phyloP scores from a whole-genome alignment of 2,113 vertebrate species.

The Herpetotheres cachinnans region DNA sequence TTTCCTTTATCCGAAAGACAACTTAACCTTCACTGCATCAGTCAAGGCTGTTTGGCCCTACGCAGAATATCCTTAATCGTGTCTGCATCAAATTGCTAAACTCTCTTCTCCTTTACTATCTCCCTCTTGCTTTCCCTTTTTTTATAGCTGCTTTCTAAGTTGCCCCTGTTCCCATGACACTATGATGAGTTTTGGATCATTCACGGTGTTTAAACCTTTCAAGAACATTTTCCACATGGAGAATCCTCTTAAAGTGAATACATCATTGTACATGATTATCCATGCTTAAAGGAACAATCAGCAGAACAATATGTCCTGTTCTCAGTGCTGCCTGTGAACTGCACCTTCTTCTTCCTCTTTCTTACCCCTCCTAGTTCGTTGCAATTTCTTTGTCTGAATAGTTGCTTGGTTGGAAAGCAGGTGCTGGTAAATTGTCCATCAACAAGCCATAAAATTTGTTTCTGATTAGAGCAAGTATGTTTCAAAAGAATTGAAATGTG shows the following conservation, averaged over 20 bases:
- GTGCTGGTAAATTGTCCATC: neutral
- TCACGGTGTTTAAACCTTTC: slow-evolving; percentile 61
- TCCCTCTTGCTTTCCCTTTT: neutral
- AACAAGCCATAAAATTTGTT: neutral
- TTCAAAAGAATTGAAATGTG: neutral
- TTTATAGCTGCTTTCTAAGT: neutral
- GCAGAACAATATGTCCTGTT: slow-evolving; percentile 41
- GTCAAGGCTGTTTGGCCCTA: neutral
- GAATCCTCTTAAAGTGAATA: slow-evolving; percentile 57
- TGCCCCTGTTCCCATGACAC: neutral
- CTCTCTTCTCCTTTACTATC: neutral
- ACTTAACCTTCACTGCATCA: neutral
- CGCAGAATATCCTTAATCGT: neutral
- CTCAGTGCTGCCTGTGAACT: neutral
- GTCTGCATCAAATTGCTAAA: neutral
- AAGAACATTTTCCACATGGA: slow-evolving; percentile 66
- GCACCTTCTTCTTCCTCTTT: neutral
- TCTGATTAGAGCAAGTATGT: neutral
- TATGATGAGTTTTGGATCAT: slow-evolving; percentile 50
- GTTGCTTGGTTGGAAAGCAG: neutral
- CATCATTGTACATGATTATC: slow-evolving; percentile 62
- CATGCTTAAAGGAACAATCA: slow-evolving; percentile 59
- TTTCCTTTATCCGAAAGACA: neutral
- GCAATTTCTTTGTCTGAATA: neutral
- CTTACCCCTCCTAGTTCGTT: neutral